These are phyloP conservation scores for Okapia johnstoni DNA, from an alignment of 2,113 vertebrate species.

Conservation along the genomic window DNA sequence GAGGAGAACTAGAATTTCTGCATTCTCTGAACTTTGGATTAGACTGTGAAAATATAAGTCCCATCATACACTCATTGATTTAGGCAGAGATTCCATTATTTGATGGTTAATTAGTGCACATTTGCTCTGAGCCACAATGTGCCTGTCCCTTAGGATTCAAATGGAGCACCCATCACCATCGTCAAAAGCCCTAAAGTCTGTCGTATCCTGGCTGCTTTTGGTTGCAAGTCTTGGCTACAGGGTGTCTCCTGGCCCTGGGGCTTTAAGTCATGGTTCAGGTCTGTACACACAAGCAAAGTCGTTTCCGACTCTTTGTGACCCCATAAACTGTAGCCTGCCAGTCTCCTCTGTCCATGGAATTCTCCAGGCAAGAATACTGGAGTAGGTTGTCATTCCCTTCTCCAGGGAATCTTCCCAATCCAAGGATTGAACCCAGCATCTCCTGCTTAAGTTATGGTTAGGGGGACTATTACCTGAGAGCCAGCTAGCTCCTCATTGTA, in stretches of 20 bases:
- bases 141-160: neutral
- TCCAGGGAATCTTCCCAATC: neutral
- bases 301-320: neutral
- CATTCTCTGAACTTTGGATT: neutral
- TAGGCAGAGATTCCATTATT: neutral
- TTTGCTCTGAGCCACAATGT: neutral
- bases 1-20: neutral
- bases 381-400: neutral
- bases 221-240: neutral
- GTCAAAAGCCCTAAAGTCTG: neutral
- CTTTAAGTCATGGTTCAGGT: neutral
- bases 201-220: accelerated
- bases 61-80: accelerated
- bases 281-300: neutral
- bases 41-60: neutral
- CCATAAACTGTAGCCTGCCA: neutral
- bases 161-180: neutral
- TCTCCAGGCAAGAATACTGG: neutral
- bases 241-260: accelerated
- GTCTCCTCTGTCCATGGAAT: neutral
- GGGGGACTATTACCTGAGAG: neutral
- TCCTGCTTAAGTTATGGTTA: neutral
- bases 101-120: accelerated
- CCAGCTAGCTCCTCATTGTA: neutral
- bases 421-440: neutral